Evolutionary conservation across 2,888 invertebrate genomes (phyloP), one percentile per base, ranked within the genome.

Genomic region (Calliopum simillimum): DNA sequence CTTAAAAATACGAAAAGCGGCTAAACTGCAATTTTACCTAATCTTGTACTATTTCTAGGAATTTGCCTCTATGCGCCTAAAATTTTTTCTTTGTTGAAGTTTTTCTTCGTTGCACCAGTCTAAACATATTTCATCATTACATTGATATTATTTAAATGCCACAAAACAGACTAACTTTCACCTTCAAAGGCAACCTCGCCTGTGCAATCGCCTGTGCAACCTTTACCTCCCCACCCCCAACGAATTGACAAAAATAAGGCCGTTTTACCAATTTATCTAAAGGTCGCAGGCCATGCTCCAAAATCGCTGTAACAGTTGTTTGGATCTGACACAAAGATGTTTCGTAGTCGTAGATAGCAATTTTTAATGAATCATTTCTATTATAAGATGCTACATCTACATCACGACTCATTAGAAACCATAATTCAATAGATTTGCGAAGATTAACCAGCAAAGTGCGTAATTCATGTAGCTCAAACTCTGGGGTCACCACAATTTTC

Each of bases 201-300:
- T n/a, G n/a, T n/a, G n/a, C n/a, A n/a, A n/a, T n/a, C n/a, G n/a
- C 59, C 33, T 49, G 63, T 16, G 5, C 8, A 33, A 33, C 33
- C 33, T 33, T 6, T 8, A 33, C 5, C 6, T 33, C 5, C 33
- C 33, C 33, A 8, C 8, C 8, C 8, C 33, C 33, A 33, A 33
- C 8, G n/a, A n/a, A n/a, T n/a, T n/a, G n/a, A n/a, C n/a, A 8
- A 33, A 33, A 33, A 33, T 4, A 33, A 33, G 33, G 33, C n/a
- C 68, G 51, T 1, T 58, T 67, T 74, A 75, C 68, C 75, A 63
- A 63, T 64, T 71, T 68, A 13, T 51, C 19, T n/a, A 64, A 59
- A 43, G 61, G 70, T 53, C 67, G 65, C 23, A 81, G 63, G 4
- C 81, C 83, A 67, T 83, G 79, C 61, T 76, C 72, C 49, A 83